Evolutionary conservation across 2,888 invertebrate species (phyloP), one percentile per base, ranked within the genome.

Genomic region (Trissoscelio sp.): DNA sequence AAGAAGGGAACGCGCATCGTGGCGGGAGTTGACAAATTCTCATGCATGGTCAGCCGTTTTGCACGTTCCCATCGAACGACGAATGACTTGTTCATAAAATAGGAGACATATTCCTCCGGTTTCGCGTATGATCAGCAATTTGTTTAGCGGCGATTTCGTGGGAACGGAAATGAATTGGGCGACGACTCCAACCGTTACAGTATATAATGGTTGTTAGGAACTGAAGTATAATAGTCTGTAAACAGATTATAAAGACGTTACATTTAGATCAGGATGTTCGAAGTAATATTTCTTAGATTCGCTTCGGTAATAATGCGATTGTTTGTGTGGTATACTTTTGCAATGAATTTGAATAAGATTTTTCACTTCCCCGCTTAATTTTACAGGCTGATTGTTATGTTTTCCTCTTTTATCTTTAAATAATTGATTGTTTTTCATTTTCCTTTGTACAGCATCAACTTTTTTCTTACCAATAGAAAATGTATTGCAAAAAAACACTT

Each of bases 311-410:
- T 74, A 74, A 14, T 80, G 74, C 3, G 80, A 80, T 31, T 69
- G 31, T 1, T 51, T 44, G 31, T 80, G 58, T 0, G 69, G 74
- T 11, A 80, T 39, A 57, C 48, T 64, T 48, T 74, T 42, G 18
- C 62, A 80, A 14, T 80, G 74, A 6, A 1, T 9, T 5, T 42
- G 46, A 12, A 74, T 80, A 3, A 74, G 14, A n/a, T 0, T 37
- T 62, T 79, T 79, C 0, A 82, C 37, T 0, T 51, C 53, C 7
- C 64, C 53, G 24, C 24, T 70, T 39, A 81, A 42, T 74, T 78
- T 73, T 4, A 73, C 12, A 1, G n/a, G n/a, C 18, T 81, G 78
- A 55, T 81, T 66, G 0, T 37, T 14, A 44, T 81, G 67, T 14
- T 77, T 72, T 2, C 77, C 81, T 16, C 79, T 39, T 34, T 14